Conservation (phyloP, 1,140 invertebrate species). For the Nasonia giraulti region DNA sequence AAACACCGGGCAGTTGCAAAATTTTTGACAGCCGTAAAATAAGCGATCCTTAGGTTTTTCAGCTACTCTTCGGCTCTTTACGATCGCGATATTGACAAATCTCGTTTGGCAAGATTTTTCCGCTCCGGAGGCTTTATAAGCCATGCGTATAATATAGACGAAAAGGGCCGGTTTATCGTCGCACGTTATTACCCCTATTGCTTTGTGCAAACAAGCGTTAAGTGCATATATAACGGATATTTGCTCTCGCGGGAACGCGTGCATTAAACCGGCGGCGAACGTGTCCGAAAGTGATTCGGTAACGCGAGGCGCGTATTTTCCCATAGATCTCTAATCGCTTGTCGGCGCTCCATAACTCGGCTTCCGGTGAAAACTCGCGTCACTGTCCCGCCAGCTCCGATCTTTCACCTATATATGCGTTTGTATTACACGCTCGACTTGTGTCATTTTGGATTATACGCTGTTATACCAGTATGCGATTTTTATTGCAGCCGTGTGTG, state of each 20-base stretch:
- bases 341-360: constrained; percentile 8
- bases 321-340: constrained; percentile 11
- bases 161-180: background rate
- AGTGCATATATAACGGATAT: background rate
- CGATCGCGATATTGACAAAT: background rate
- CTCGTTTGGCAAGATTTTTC: background rate
- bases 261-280: background rate
- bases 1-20: background rate
- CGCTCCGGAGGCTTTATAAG: background rate
- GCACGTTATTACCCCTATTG: background rate
- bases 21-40: background rate
- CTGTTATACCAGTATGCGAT: too few relatives aligned
- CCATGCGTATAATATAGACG: too few relatives aligned
- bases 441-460: too few relatives aligned
- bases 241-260: background rate
- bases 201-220: background rate
- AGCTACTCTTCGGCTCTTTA: background rate
- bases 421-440: too few relatives aligned
- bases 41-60: background rate
- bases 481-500: too few relatives aligned
- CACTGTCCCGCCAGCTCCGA: background rate
- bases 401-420: too few relatives aligned
- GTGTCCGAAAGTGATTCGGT: constrained; percentile 43
- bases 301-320: constrained; percentile 13
- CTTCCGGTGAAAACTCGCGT: constrained; percentile 39